Evolutionary conservation across 2,113 vertebrate species (phyloP).

Genomic region (Macrotis lagotis): DNA sequence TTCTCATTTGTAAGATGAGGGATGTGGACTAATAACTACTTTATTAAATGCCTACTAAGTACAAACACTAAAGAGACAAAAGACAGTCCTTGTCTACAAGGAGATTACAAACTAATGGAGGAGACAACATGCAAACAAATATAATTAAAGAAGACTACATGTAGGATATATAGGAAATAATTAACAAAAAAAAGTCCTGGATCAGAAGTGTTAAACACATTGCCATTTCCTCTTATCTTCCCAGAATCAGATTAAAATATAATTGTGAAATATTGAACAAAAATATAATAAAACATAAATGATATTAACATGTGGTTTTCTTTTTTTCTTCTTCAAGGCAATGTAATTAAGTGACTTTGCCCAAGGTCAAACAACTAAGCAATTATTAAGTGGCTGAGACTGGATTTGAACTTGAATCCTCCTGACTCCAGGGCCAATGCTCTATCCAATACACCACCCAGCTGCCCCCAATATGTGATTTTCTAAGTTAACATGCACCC

Average conservation of each 20-base stretch:
- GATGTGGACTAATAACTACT: neutral
- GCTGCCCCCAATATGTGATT: too few relatives aligned
- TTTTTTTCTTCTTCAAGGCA: too few relatives aligned
- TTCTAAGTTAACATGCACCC: neutral
- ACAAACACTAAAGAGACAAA: neutral
- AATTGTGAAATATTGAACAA: neutral
- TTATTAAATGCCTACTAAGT: neutral
- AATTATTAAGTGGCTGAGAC: too few relatives aligned
- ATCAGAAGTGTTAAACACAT: neutral
- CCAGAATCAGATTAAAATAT: neutral
- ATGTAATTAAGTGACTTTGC: too few relatives aligned
- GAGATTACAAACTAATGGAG: neutral
- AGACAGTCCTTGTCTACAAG: too few relatives aligned
- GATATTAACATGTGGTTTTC: neutral
- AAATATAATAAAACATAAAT: neutral
- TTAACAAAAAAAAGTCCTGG: neutral
- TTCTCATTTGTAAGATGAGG: neutral
- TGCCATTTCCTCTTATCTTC: neutral
- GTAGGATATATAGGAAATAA: neutral
- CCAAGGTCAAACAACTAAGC: too few relatives aligned
- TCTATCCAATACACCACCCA: too few relatives aligned
- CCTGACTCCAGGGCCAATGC: too few relatives aligned
- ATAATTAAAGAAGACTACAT: neutral
- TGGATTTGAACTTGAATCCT: too few relatives aligned
- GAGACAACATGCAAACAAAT: neutral